Evolutionary conservation across 2,113 vertebrate species (phyloP).

Genomic region (Castor canadensis): DNA sequence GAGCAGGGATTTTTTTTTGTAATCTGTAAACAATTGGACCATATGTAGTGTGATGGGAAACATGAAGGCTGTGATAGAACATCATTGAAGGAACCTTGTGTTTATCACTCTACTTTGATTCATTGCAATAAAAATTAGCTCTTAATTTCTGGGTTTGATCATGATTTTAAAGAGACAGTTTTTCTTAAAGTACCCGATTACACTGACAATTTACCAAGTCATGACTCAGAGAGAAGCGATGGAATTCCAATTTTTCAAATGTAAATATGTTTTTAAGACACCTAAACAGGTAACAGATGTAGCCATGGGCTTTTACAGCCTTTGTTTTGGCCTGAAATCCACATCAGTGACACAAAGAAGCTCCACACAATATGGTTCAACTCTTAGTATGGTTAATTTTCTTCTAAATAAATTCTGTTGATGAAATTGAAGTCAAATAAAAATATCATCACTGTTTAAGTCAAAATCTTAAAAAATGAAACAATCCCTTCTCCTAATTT

Average conservation of each 20-base stretch:
- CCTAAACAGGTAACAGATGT: constrained; percentile 71
- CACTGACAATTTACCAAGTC: constrained; percentile 21
- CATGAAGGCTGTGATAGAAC: constrained; percentile 85
- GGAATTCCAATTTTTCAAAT: constrained; percentile 33
- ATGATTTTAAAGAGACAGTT: constrained; percentile 71
- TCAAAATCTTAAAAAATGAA: not conserved
- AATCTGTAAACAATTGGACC: constrained; percentile 89
- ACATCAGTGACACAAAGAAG: constrained; percentile 17
- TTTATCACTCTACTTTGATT: constrained; percentile 82
- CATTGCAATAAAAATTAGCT: constrained; percentile 80
- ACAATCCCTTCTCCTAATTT: not conserved
- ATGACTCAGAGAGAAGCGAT: constrained; percentile 9
- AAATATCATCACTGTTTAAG: not conserved
- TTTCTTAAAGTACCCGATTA: constrained; percentile 50
- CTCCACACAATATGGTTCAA: constrained; percentile 41
- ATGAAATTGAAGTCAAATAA: not conserved
- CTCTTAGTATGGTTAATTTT: not conserved
- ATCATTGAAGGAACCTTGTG: constrained; percentile 81
- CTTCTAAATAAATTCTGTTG: constrained; percentile 47
- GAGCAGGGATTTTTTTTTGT: constrained; percentile 86
- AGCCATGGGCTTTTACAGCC: constrained; percentile 24
- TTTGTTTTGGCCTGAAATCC: constrained; percentile 54
- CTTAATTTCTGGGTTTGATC: constrained; percentile 68
- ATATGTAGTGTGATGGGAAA: constrained; percentile 89
- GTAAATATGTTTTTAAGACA: constrained; percentile 57